These are phyloP conservation scores for Piliocolobus tephrosceles DNA, from an alignment of 2,113 vertebrate species.

Conservation along the genomic window DNA sequence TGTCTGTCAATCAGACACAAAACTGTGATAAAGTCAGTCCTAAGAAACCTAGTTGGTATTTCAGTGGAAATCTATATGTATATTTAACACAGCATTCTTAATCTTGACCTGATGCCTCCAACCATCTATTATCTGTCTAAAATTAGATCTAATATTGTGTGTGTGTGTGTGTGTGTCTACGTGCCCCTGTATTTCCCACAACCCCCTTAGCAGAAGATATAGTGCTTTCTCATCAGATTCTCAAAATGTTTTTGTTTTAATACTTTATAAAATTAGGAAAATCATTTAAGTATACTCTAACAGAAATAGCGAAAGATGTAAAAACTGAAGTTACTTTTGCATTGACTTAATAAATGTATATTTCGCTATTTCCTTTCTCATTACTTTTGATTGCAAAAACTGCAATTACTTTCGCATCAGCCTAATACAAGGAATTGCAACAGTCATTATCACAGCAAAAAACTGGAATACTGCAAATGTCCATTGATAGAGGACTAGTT, in stretches of 20 bases:
- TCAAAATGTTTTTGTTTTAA: background rate
- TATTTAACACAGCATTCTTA: background rate
- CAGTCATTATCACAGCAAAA: background rate
- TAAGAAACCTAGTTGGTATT: background rate
- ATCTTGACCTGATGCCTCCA: background rate
- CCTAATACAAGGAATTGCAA: background rate
- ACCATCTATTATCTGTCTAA: fast-evolving
- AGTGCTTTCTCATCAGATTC: background rate
- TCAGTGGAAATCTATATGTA: fast-evolving
- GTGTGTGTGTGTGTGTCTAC: background rate
- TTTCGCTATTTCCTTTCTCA: too few species aligned
- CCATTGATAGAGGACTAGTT: background rate
- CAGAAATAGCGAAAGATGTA: background rate
- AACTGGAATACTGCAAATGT: too few species aligned
- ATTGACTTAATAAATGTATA: too few species aligned
- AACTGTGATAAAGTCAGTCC: background rate
- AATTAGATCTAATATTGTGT: background rate
- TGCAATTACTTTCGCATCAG: too few species aligned
- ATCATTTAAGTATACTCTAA: background rate
- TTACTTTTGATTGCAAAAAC: too few species aligned
- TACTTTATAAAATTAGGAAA: background rate
- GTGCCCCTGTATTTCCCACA: too few species aligned
- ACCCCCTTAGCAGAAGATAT: background rate
- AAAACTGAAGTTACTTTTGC: too few species aligned
- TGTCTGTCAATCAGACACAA: background rate